phyloP scores from a whole-genome alignment of 2,113 vertebrate species.

The Archocentrus centrarchus region DNA sequence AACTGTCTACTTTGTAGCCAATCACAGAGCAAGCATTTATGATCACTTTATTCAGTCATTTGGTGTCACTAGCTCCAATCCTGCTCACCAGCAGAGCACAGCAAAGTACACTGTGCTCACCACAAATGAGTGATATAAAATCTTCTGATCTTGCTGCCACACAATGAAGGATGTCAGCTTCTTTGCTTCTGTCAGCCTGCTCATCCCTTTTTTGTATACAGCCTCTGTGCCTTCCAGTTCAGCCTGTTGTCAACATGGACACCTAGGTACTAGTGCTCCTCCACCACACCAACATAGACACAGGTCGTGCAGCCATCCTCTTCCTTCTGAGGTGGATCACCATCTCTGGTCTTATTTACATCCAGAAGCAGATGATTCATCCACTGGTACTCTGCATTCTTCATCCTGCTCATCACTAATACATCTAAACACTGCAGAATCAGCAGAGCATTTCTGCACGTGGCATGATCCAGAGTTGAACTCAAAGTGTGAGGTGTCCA shows the following conservation, averaged over 20 bases:
- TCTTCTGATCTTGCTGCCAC: neutral
- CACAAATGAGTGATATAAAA: neutral
- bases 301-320: neutral
- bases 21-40: no score
- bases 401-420: neutral
- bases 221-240: neutral
- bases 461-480: neutral
- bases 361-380: neutral
- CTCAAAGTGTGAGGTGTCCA: neutral
- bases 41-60: no score
- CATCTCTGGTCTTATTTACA: neutral
- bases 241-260: neutral
- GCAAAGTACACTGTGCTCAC: neutral
- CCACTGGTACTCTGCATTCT: neutral
- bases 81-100: no score
- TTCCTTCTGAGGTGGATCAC: neutral
- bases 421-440: neutral
- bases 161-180: neutral
- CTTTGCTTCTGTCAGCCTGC: neutral
- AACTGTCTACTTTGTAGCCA: neutral
- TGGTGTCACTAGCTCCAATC: no score
- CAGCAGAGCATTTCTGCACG: neutral
- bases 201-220: neutral
- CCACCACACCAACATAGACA: neutral
- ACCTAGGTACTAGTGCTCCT: neutral